Percentiles rank a stretch among this genome's conserved stretches.
Conservation (phyloP, 2,888 invertebrate genomes). For the Drosophila infuscata region DNA sequence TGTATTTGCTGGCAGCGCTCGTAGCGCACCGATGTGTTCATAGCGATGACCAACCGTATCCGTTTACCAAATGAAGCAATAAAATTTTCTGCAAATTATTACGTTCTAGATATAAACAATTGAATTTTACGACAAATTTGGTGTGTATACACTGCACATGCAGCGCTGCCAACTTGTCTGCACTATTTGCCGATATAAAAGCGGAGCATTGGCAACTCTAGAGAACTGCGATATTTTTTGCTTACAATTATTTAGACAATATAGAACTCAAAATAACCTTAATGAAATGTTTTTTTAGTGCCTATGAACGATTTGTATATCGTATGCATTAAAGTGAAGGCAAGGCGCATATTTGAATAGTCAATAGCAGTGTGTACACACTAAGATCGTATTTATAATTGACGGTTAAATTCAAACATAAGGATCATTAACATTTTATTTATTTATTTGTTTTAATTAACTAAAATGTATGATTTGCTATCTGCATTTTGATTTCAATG, state of each 20-base stretch:
- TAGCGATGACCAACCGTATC: constrained; percentile 41
- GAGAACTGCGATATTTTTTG: not conserved
- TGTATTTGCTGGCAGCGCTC: constrained; percentile 76
- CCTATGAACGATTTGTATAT: not conserved
- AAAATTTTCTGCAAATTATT: constrained; percentile 61
- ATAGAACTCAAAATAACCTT: not conserved
- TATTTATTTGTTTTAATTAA: not conserved
- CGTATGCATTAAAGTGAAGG: too few relatives aligned
- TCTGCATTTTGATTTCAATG: not conserved
- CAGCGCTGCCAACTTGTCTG: constrained; percentile 39
- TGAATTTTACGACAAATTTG: constrained; percentile 21
- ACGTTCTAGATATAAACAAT: constrained; percentile 68
- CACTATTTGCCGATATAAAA: not conserved
- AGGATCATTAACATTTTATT: not conserved
- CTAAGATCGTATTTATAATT: not conserved
- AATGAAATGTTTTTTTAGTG: not conserved
- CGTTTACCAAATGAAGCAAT: constrained; percentile 17
- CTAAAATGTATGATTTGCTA: not conserved
- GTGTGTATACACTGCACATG: constrained; percentile 47
- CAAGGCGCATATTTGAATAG: not conserved
- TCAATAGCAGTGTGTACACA: not conserved
- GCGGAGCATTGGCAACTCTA: not conserved
- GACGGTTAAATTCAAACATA: constrained; percentile 4
- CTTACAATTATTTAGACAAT: not conserved
- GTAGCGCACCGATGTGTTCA: constrained; percentile 79